Percentiles rank a stretch among this genome's conserved stretches.
Evolutionary conservation across 1,140 invertebrate genomes (phyloP).

Genomic region (Archegozetes longisetosus): DNA sequence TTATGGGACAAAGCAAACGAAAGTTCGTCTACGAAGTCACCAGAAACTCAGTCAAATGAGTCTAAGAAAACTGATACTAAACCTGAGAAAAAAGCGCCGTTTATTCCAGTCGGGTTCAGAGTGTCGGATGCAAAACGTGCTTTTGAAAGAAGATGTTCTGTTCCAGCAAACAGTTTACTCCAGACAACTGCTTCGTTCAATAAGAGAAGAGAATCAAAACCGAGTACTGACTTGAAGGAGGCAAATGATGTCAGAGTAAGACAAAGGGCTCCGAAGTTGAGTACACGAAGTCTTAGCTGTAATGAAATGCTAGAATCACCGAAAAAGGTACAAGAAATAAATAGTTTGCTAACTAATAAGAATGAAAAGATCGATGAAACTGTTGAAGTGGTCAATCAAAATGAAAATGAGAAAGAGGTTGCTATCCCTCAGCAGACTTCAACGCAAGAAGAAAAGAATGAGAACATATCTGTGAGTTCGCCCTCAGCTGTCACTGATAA

Average conservation of each 20-base stretch:
- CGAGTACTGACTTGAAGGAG: too few relatives aligned
- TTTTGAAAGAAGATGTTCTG: slow-evolving; percentile 21
- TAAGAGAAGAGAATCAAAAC: too few relatives aligned
- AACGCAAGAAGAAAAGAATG: neutral
- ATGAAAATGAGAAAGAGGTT: neutral
- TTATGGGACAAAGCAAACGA: slow-evolving; percentile 9
- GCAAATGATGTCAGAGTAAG: neutral
- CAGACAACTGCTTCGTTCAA: too few relatives aligned
- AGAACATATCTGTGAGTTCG: slow-evolving; percentile 12
- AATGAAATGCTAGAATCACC: neutral
- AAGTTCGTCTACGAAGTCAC: too few relatives aligned
- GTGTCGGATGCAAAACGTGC: slow-evolving; percentile 25
- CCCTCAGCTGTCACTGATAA: slow-evolving; percentile 17
- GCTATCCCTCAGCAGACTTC: too few relatives aligned
- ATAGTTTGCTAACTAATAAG: neutral
- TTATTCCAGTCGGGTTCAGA: slow-evolving; percentile 22
- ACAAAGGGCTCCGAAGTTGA: neutral
- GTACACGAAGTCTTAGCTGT: neutral
- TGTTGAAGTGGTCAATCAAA: neutral
- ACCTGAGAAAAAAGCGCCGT: slow-evolving; percentile 19
- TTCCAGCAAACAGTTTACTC: neutral
- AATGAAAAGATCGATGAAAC: slow-evolving; percentile 2
- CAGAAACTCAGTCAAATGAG: neutral
- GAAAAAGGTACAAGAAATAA: neutral
- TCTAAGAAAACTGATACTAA: neutral